A percentile compares a stretch with the other conserved stretches of the same genome.
phyloP scores from a whole-genome alignment of 2,113 vertebrate species.

The Tylochromis polylepis region DNA sequence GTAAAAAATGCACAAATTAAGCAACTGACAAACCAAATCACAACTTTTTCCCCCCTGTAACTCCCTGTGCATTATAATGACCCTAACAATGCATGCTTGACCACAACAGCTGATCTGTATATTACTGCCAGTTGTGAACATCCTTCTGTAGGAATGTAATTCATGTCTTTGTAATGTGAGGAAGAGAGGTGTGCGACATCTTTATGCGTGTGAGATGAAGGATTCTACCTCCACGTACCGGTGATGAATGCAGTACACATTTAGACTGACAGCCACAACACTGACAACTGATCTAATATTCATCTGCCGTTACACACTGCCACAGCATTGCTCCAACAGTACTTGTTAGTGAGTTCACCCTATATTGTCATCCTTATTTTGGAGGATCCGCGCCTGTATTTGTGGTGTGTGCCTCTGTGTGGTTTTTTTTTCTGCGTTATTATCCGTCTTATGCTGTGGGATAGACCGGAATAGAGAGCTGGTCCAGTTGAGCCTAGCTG shows the following conservation, averaged over 20 bases:
- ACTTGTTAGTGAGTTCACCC: constrained; percentile 27
- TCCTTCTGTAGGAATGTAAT: not conserved
- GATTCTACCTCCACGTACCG: not conserved
- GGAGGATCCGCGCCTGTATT: not conserved
- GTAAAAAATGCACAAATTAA: not conserved
- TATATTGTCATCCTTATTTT: constrained; percentile 9
- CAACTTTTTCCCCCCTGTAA: not conserved
- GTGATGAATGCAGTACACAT: constrained; percentile 65
- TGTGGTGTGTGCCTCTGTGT: not conserved
- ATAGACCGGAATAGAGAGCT: constrained; percentile 41
- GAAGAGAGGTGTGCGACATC: not conserved
- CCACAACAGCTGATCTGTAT: not conserved
- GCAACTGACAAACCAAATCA: not conserved
- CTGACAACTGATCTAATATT: constrained; percentile 41
- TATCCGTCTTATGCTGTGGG: constrained; percentile 37
- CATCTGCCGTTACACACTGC: constrained; percentile 8
- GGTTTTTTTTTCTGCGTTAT: constrained; percentile 1
- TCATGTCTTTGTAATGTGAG: not conserved
- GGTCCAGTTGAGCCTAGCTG: constrained; percentile 44
- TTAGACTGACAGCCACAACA: constrained; percentile 40
- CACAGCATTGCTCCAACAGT: not conserved
- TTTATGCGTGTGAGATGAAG: constrained; percentile 19
- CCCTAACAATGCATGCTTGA: not conserved
- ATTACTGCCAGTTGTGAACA: not conserved
- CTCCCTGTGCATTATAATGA: not conserved